A percentile compares a stretch with the other conserved stretches of the same genome.
Conservation (phyloP, 2,888 invertebrate species). For the Sminthurinus aureus region DNA sequence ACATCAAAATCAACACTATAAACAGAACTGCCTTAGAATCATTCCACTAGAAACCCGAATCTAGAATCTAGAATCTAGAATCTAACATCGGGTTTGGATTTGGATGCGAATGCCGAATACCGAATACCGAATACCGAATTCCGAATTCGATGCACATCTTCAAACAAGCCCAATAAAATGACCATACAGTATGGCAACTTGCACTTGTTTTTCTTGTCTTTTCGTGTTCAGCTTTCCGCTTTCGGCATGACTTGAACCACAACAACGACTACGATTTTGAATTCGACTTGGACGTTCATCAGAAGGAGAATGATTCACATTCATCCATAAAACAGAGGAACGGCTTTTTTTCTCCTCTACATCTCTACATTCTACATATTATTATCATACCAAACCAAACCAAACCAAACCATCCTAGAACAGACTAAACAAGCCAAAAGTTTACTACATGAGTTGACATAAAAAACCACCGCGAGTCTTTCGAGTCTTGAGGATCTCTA, state of each 20-base stretch:
- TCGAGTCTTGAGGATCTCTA: too few species aligned
- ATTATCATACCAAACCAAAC: neutral
- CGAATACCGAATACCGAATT: neutral
- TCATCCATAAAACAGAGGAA: neutral
- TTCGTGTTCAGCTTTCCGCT: neutral
- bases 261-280: too few species aligned
- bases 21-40: too few species aligned
- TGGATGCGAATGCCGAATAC: too few species aligned
- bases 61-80: too few species aligned
- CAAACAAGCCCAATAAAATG: constrained; percentile 34
- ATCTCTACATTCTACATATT: too few species aligned
- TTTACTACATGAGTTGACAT: neutral
- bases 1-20: neutral
- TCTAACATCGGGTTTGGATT: too few species aligned
- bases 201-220: too few species aligned
- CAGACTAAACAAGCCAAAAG: neutral
- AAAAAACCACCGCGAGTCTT: too few species aligned
- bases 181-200: neutral
- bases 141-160: constrained; percentile 29
- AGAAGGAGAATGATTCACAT: neutral
- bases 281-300: too few species aligned
- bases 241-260: neutral
- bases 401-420: neutral
- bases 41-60: too few species aligned
- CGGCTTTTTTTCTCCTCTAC: too few species aligned